phyloP scores from a whole-genome alignment of 2,113 vertebrate genomes.

The Sinocyclocheilus anophthalmus region DNA sequence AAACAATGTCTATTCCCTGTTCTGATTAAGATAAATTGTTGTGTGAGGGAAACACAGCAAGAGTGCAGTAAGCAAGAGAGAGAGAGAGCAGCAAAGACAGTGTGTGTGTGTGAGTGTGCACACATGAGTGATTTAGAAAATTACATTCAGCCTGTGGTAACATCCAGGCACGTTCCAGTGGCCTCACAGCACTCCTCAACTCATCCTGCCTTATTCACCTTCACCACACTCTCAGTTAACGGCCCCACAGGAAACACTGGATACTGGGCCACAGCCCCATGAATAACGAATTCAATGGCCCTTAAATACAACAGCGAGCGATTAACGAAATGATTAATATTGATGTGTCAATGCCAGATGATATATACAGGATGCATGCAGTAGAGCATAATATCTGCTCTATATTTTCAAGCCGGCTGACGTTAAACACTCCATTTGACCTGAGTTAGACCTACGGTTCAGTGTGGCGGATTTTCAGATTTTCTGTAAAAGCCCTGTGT shows the following conservation, averaged over 20 bases:
- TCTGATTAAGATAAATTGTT: conserved; percentile 20
- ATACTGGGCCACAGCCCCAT: conserved; percentile 8
- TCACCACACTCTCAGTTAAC: conserved; percentile 21
- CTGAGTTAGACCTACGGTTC: background rate
- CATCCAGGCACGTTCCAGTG: conserved; percentile 20
- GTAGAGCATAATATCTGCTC: background rate
- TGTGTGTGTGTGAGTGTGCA: background rate
- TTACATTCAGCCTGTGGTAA: conserved; percentile 41
- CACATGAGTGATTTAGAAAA: conserved; percentile 49
- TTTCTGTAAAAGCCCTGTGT: background rate
- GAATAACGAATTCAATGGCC: background rate
- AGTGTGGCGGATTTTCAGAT: background rate
- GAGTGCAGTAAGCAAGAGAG: background rate
- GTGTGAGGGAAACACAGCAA: background rate
- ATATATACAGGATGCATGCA: conserved; percentile 9
- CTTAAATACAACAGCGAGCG: background rate
- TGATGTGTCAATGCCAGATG: background rate
- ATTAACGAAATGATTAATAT: conserved; percentile 9
- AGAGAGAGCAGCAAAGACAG: background rate
- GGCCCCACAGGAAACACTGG: conserved; percentile 1
- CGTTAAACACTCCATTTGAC: background rate
- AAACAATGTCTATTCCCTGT: background rate
- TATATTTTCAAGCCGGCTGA: background rate
- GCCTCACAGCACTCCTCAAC: background rate
- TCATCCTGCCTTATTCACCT: conserved; percentile 29